These are phyloP conservation scores for Gobiocypris rarus DNA, from an alignment of 2,113 vertebrate genomes.

Conservation along the genomic window DNA sequence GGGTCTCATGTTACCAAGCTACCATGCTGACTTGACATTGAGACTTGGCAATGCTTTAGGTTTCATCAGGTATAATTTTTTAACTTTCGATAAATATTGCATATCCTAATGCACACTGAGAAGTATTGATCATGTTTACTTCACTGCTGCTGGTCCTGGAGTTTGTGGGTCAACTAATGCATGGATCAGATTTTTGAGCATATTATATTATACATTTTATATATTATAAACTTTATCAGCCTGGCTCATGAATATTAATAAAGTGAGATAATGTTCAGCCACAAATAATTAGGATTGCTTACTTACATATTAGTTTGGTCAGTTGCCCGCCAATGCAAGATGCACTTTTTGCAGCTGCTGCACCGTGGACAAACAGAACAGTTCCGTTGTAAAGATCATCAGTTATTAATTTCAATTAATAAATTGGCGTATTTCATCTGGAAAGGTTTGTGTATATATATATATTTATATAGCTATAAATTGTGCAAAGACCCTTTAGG, in stretches of 20 bases:
- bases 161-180: neutral
- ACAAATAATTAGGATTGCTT: neutral
- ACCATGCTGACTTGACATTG: neutral
- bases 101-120: neutral
- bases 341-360: neutral
- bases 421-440: no score
- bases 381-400: no score
- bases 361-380: neutral
- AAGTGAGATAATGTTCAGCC: neutral
- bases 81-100: neutral
- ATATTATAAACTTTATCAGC: neutral
- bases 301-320: neutral
- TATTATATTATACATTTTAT: no score
- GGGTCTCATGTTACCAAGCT: neutral
- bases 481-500: no score
- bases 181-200: neutral
- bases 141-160: neutral
- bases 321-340: neutral
- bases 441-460: no score
- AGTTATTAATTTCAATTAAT: no score
- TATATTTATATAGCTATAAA: no score
- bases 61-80: neutral
- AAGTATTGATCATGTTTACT: neutral
- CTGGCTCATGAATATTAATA: neutral
- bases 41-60: neutral